Evolutionary conservation across 2,888 invertebrate species (phyloP).

Genomic region (Hyppa rectilinea): DNA sequence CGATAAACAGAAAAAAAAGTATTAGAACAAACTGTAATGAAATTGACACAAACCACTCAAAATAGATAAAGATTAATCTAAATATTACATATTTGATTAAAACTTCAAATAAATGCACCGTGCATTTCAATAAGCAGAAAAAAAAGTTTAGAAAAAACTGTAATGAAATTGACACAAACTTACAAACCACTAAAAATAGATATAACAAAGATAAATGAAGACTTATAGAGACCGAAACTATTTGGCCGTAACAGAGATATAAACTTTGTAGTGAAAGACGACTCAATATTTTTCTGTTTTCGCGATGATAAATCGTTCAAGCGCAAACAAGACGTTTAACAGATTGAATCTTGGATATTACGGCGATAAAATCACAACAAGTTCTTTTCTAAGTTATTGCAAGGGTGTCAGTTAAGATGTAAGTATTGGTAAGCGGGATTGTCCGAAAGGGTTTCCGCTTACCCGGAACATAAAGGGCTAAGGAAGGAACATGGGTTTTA

Average conservation of each 20-base stretch:
- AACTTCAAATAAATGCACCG: not conserved
- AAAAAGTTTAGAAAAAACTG: not conserved
- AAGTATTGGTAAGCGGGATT: too few relatives aligned
- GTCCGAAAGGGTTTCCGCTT: too few relatives aligned
- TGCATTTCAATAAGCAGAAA: not conserved
- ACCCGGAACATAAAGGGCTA: too few relatives aligned
- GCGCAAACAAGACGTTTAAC: constrained; percentile 14
- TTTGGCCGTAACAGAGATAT: constrained; percentile 11
- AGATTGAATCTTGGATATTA: constrained; percentile 12
- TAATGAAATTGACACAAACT: not conserved
- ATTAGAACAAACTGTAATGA: not conserved
- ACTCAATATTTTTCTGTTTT: constrained; percentile 30
- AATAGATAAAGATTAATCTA: too few relatives aligned
- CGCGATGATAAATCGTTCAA: constrained; percentile 31
- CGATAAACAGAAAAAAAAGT: not conserved
- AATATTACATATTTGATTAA: not conserved
- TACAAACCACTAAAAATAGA: not conserved
- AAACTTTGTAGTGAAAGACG: constrained; percentile 37
- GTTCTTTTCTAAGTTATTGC: not conserved
- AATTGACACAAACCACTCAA: not conserved
- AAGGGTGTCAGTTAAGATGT: too few relatives aligned
- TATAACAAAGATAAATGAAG: constrained; percentile 17
- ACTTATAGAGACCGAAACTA: constrained; percentile 14
- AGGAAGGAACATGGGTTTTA: too few relatives aligned
- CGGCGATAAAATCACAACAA: not conserved